phyloP scores from a whole-genome alignment of 2,113 vertebrate genomes.

The Cavia aperea region DNA sequence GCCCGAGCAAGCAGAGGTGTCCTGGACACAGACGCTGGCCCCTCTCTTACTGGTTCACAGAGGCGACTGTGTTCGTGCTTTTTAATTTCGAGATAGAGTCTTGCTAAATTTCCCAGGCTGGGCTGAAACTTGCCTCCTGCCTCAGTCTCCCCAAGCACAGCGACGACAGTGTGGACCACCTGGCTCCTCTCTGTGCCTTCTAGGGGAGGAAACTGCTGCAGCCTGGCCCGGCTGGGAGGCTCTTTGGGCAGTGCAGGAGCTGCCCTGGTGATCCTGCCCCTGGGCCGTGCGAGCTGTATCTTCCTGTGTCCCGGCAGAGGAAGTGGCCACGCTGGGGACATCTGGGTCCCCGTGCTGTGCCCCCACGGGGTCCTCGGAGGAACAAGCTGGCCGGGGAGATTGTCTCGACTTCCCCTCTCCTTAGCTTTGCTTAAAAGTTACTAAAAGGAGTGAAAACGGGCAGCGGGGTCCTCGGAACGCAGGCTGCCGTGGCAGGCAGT shows the following conservation, averaged over 20 bases:
- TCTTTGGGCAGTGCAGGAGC: too few species aligned
- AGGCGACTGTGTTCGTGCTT: background rate
- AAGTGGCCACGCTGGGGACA: background rate
- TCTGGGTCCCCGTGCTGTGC: background rate
- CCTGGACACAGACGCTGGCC: too few species aligned
- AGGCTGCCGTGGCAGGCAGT: background rate
- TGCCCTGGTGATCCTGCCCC: too few species aligned
- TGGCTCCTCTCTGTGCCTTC: background rate
- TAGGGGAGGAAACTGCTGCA: background rate
- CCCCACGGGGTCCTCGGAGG: too few species aligned
- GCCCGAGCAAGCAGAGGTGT: too few species aligned
- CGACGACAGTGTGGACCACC: background rate
- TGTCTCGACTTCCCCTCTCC: background rate
- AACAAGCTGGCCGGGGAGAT: background rate
- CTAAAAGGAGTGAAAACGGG: background rate
- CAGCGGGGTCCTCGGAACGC: fast-evolving
- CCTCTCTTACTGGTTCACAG: background rate
- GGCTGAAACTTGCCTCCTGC: background rate
- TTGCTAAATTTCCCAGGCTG: background rate
- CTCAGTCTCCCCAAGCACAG: background rate
- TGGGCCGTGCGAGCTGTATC: background rate
- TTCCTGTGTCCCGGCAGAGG: background rate
- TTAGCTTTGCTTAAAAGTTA: background rate
- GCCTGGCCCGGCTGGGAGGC: too few species aligned
- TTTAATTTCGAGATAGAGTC: background rate